A percentile compares a stretch with the other conserved stretches of the same genome.
These are phyloP conservation scores for Danio kyathit DNA, from an alignment of 2,797 vertebrate species.

Conservation along the genomic window DNA sequence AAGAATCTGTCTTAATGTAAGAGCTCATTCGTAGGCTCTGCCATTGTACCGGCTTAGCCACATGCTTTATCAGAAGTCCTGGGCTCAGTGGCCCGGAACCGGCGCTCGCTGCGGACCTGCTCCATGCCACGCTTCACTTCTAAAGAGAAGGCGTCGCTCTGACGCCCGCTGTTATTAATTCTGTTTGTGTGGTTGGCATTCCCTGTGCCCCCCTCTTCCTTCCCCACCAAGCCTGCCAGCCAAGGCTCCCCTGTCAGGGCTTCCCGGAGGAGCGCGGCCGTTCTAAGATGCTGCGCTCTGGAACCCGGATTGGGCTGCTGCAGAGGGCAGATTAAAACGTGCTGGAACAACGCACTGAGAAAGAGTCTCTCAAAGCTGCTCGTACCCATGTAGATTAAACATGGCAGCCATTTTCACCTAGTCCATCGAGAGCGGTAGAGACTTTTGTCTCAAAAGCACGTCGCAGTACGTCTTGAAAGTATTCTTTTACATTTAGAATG, in stretches of 20 bases:
- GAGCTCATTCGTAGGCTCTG: conserved; percentile 68
- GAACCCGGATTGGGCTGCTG: conserved; percentile 66
- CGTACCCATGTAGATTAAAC: conserved; percentile 58
- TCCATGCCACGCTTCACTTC: conserved; percentile 65
- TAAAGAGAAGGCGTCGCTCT: conserved; percentile 71
- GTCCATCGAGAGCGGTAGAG: background rate
- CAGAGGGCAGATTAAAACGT: conserved; percentile 67
- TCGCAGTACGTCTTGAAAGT: conserved; percentile 34
- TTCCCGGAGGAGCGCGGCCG: conserved; percentile 63
- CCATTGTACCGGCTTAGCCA: conserved; percentile 78
- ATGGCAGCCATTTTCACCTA: conserved; percentile 53
- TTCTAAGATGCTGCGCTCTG: conserved; percentile 63
- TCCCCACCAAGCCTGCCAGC: conserved; percentile 65
- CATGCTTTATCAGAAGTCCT: conserved; percentile 75
- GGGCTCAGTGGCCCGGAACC: conserved; percentile 78
- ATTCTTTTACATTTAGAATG: conserved; percentile 21
- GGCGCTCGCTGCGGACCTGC: conserved; percentile 52
- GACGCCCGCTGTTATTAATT: conserved; percentile 69
- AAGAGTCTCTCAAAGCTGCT: conserved; percentile 58
- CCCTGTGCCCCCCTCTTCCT: conserved; percentile 37
- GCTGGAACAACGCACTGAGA: conserved; percentile 59
- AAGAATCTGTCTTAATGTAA: conserved; percentile 68
- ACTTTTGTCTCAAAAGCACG: conserved; percentile 30
- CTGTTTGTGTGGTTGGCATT: conserved; percentile 59
- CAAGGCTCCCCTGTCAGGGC: conserved; percentile 63